Conservation (phyloP, 2,888 invertebrate genomes). For the Habrosyne pyritoides region DNA sequence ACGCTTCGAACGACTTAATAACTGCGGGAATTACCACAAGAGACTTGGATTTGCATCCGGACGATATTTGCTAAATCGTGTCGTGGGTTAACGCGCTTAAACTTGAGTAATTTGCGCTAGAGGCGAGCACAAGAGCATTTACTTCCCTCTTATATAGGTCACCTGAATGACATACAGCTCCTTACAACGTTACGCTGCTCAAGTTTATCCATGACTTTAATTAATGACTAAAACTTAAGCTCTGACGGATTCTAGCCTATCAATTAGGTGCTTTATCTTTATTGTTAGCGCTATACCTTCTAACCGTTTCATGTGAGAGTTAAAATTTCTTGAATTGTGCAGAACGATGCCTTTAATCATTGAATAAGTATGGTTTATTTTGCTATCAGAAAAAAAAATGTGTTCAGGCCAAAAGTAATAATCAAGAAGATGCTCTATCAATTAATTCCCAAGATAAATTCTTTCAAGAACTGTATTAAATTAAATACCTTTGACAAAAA, state of each 20-base stretch:
- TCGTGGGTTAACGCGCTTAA: slow-evolving; percentile 43
- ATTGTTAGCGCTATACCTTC: not conserved
- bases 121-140: slow-evolving; percentile 26
- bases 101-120: slow-evolving; percentile 51
- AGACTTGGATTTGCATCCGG: slow-evolving; percentile 49
- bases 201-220: slow-evolving; percentile 34
- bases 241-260: not conserved
- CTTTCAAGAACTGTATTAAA: too few species aligned
- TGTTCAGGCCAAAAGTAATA: too few species aligned
- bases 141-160: slow-evolving; percentile 33
- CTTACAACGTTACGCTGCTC: slow-evolving; percentile 21
- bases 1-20: slow-evolving; percentile 39
- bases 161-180: slow-evolving; percentile 25
- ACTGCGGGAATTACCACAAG: slow-evolving; percentile 34
- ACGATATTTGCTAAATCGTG: slow-evolving; percentile 50
- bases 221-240: slow-evolving; percentile 33
- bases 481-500: too few species aligned
- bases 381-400: too few species aligned
- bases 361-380: too few species aligned
- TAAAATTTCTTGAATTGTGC: not conserved
- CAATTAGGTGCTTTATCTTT: not conserved
- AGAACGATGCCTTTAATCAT: too few species aligned
- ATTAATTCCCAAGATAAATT: too few species aligned
- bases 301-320: not conserved
- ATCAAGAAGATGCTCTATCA: too few species aligned